Conservation (phyloP, 2,797 vertebrate species). For the Odontamblyopus rebecca region DNA sequence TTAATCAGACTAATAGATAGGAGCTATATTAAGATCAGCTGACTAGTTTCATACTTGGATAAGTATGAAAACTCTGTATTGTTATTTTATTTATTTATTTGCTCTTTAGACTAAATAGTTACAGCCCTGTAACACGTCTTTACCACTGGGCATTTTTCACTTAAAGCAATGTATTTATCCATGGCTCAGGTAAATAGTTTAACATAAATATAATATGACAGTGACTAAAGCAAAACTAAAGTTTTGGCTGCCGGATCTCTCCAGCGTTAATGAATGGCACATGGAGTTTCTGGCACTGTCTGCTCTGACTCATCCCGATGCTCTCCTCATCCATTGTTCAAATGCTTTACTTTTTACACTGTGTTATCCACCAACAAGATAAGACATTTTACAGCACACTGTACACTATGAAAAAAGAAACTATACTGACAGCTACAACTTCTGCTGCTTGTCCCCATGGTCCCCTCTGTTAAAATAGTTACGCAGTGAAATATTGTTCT, state of each 20-base stretch:
- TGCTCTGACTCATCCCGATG: constrained; percentile 41
- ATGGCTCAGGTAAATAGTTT: not conserved
- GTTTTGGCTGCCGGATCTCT: constrained; percentile 71
- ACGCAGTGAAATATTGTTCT: not conserved
- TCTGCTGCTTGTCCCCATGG: not conserved
- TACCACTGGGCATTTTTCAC: not conserved
- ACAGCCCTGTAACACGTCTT: too few relatives aligned
- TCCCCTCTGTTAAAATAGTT: not conserved
- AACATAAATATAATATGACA: not conserved
- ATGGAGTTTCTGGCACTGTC: constrained; percentile 72
- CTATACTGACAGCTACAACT: not conserved
- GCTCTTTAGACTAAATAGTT: too few relatives aligned
- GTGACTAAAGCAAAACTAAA: not conserved
- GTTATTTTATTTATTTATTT: too few relatives aligned
- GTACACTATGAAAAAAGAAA: constrained; percentile 19
- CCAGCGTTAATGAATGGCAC: constrained; percentile 76
- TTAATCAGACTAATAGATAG: not conserved
- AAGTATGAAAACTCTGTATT: not conserved
- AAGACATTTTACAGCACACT: not conserved
- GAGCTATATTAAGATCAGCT: not conserved
- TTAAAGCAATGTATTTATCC: not conserved
- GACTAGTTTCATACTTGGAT: not conserved
- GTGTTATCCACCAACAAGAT: not conserved
- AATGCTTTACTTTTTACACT: constrained; percentile 8
- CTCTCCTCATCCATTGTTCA: constrained; percentile 51